phyloP scores from a whole-genome alignment of 2,797 vertebrate species.

The Toxotes lorentzi region DNA sequence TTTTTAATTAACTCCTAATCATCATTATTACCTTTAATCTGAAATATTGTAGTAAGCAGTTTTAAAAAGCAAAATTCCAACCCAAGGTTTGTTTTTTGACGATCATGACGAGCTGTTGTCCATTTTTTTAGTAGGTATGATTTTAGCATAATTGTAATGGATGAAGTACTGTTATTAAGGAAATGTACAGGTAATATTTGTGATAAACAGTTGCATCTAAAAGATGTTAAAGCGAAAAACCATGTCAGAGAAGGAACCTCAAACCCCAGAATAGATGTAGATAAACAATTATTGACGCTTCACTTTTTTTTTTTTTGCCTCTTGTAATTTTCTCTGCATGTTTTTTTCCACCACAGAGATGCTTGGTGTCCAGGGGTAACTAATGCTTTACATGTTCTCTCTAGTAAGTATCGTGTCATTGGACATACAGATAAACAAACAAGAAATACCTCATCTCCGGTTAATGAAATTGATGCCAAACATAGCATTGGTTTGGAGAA shows the following conservation, averaged over 20 bases:
- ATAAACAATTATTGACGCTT: background rate
- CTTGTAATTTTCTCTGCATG: slow-evolving; percentile 6
- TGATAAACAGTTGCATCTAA: slow-evolving; percentile 2
- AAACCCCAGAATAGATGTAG: background rate
- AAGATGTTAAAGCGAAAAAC: background rate
- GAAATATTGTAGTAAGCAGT: background rate
- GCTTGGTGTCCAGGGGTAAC: slow-evolving; percentile 7
- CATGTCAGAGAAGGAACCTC: background rate
- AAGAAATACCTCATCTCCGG: background rate
- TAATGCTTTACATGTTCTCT: background rate
- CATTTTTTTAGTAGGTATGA: slow-evolving; percentile 10
- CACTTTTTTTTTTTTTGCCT: background rate
- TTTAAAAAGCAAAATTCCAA: slow-evolving; percentile 28
- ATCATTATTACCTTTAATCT: slow-evolving; percentile 13
- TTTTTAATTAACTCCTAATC: slow-evolving; percentile 33
- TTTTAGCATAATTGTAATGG: background rate
- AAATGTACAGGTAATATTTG: background rate
- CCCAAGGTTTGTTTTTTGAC: background rate
- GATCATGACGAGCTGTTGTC: background rate
- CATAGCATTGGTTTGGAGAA: background rate
- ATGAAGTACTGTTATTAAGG: background rate
- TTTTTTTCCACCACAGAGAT: slow-evolving; percentile 3
- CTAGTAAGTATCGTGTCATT: background rate
- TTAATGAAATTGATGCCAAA: slow-evolving; percentile 1
- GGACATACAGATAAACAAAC: background rate